These are phyloP conservation scores for Drosophila kanekoi DNA, from an alignment of 2,888 invertebrate genomes.

Conservation along the genomic window DNA sequence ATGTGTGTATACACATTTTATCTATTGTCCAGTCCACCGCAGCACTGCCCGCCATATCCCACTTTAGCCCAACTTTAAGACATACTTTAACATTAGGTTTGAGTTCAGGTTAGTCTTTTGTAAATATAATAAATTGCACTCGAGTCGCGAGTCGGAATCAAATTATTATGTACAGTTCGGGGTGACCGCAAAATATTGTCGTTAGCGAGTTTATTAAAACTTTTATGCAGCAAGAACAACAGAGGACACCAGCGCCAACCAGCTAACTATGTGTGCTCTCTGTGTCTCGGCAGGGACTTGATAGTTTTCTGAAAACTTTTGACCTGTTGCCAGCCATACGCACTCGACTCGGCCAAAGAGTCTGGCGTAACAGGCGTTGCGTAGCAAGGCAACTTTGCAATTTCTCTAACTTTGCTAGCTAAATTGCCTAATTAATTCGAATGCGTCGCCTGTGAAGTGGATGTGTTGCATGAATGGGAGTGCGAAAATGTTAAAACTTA, in stretches of 20 bases:
- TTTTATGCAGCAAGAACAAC: conserved; percentile 45
- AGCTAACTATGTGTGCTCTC: conserved; percentile 43
- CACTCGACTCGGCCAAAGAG: background rate
- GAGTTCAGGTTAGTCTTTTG: conserved; percentile 28
- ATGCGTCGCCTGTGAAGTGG: conserved; percentile 34
- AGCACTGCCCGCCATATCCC: background rate
- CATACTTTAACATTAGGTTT: conserved; percentile 20
- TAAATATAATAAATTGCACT: conserved; percentile 66
- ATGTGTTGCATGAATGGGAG: background rate
- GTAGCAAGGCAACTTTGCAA: conserved; percentile 28
- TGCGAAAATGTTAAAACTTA: background rate
- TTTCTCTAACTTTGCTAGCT: conserved; percentile 52
- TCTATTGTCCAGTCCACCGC: conserved; percentile 12
- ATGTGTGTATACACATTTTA: conserved; percentile 4
- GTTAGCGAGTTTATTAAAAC: conserved; percentile 71
- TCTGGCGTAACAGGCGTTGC: background rate
- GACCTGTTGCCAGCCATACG: conserved; percentile 64
- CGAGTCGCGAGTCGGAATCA: conserved; percentile 59
- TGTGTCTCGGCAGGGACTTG: conserved; percentile 36
- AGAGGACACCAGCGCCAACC: conserved; percentile 31
- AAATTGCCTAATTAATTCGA: conserved; percentile 72
- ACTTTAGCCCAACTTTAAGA: conserved; percentile 1
- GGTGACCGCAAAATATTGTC: conserved; percentile 67
- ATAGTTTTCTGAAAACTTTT: conserved; percentile 61
- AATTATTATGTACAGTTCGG: conserved; percentile 64